A percentile compares a stretch with the other conserved stretches of the same genome.
phyloP scores from a whole-genome alignment of 1,140 invertebrate genomes.

The Rhynchophorus ferrugineus region DNA sequence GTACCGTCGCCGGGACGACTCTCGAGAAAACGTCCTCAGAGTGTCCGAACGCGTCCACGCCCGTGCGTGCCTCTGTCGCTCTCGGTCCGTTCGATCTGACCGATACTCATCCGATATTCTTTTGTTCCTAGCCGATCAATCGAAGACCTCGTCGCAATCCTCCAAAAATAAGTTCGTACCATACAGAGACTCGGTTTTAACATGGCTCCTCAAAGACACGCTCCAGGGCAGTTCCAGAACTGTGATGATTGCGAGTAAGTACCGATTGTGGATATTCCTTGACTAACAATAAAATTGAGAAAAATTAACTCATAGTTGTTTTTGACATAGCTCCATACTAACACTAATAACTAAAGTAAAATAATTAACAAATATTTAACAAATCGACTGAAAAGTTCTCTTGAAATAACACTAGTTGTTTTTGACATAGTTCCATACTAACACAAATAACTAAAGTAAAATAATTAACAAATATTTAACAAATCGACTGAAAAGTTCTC shows the following conservation, averaged over 20 bases:
- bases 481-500: no score
- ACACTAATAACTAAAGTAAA: no score
- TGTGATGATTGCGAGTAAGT: constrained; percentile 52
- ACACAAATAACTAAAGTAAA: no score
- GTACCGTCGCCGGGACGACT: constrained; percentile 3
- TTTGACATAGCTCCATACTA: no score
- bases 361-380: no score
- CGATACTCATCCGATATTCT: no score
- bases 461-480: no score
- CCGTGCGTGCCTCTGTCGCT: neutral
- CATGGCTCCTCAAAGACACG: constrained; percentile 77
- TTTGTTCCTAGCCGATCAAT: constrained; percentile 24
- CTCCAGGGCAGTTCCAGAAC: constrained; percentile 48
- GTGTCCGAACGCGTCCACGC: neutral
- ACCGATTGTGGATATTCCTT: neutral
- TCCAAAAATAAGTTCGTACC: constrained; percentile 82
- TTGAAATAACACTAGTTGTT: no score
- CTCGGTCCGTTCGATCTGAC: neutral
- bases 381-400: no score
- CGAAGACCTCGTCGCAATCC: constrained; percentile 7
- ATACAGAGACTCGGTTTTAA: constrained; percentile 96
- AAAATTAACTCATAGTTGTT: no score
- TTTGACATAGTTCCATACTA: no score
- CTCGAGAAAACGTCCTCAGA: constrained; percentile 6
- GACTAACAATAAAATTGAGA: no score